phyloP scores from a whole-genome alignment of 2,113 vertebrate genomes.

The Fregata magnificens region DNA sequence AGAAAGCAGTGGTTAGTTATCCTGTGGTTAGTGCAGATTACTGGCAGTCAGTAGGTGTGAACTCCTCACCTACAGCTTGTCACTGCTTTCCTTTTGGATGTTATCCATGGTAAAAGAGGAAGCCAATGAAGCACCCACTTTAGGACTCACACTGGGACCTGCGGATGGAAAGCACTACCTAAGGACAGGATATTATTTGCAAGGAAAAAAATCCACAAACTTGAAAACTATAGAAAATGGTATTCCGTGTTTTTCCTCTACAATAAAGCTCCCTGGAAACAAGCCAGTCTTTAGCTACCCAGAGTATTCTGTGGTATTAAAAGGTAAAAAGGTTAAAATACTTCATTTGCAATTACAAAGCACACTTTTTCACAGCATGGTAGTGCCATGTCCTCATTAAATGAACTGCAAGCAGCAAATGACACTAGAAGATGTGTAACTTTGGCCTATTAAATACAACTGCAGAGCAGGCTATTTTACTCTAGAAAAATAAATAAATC shows the following conservation, averaged over 20 bases:
- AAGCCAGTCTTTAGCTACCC: background rate
- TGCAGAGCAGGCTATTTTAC: background rate
- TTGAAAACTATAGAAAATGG: background rate
- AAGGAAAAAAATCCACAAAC: background rate
- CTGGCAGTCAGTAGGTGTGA: background rate
- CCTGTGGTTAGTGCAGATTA: background rate
- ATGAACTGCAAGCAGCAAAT: background rate
- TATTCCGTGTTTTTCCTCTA: background rate
- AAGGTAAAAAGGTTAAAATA: constrained; percentile 40
- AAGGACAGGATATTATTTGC: background rate
- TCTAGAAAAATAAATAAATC: background rate
- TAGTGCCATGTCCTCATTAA: constrained; percentile 24
- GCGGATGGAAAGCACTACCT: background rate
- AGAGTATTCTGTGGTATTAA: background rate
- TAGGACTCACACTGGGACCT: background rate
- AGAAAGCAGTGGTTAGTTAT: background rate
- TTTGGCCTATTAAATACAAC: background rate
- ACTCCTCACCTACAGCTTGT: background rate
- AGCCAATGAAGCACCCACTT: background rate
- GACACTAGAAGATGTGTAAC: background rate
- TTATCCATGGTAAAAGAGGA: background rate
- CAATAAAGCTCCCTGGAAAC: constrained; percentile 5
- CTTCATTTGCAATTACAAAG: constrained; percentile 19
- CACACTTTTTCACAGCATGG: background rate
- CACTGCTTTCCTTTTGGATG: background rate